phyloP scores from a whole-genome alignment of 2,888 invertebrate species.

The Cosmopolites sordidus region DNA sequence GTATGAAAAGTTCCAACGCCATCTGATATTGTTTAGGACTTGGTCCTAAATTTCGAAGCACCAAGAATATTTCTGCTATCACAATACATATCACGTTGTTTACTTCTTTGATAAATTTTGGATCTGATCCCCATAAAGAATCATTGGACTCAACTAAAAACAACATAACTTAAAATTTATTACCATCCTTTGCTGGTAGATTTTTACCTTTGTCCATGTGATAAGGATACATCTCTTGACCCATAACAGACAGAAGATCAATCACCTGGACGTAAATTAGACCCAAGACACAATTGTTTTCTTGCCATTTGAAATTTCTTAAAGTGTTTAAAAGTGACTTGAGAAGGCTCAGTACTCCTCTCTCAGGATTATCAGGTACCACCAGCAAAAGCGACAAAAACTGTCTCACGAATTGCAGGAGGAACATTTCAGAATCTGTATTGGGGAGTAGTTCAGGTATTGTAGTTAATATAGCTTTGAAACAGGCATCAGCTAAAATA shows the following conservation, averaged over 20 bases:
- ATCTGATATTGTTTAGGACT: constrained; percentile 66
- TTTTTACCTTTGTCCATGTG: constrained; percentile 72
- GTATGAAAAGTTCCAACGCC: constrained; percentile 69
- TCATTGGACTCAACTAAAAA: constrained; percentile 86
- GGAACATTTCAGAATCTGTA: constrained; percentile 65
- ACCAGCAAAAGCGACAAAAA: constrained; percentile 78
- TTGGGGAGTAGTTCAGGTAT: constrained; percentile 79
- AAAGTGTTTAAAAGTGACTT: constrained; percentile 78
- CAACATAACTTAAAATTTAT: background rate
- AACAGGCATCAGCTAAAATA: constrained; percentile 82
- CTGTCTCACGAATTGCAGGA: constrained; percentile 67
- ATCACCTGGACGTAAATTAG: constrained; percentile 70
- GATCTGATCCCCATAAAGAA: constrained; percentile 82
- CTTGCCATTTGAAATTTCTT: constrained; percentile 68
- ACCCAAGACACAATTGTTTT: constrained; percentile 62
- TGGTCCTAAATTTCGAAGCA: constrained; percentile 61
- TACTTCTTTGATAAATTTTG: constrained; percentile 77
- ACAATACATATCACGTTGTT: constrained; percentile 72
- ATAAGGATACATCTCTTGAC: constrained; percentile 80
- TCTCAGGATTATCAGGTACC: constrained; percentile 86
- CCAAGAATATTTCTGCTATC: constrained; percentile 68
- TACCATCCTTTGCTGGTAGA: background rate
- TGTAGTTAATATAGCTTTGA: constrained; percentile 80
- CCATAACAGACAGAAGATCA: constrained; percentile 72
- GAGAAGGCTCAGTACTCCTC: constrained; percentile 77